Conservation (phyloP, 2,113 vertebrate genomes). For the Xiphophorus couchianus region DNA sequence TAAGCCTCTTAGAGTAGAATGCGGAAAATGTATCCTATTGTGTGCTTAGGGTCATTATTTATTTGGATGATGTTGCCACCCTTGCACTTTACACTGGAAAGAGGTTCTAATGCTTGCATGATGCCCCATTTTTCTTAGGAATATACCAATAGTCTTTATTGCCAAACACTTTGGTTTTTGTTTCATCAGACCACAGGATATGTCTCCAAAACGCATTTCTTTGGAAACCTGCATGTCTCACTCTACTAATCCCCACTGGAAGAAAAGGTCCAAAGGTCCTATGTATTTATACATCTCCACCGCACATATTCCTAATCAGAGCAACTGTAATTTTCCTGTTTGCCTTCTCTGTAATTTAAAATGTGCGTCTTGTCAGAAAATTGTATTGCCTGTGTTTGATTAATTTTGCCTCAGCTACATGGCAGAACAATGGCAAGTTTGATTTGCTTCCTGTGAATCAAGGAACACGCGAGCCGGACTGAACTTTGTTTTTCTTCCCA, state of each 20-base stretch:
- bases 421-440: slow-evolving; percentile 45
- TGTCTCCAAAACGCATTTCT: too few species aligned
- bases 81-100: too few species aligned
- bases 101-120: too few species aligned
- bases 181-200: too few species aligned
- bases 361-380: slow-evolving; percentile 35
- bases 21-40: too few species aligned
- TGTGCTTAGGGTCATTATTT: too few species aligned
- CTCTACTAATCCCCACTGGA: slow-evolving; percentile 15
- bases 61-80: too few species aligned
- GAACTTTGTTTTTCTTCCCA: slow-evolving; percentile 3
- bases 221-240: neutral
- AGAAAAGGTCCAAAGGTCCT: slow-evolving; percentile 5
- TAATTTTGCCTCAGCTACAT: slow-evolving; percentile 44
- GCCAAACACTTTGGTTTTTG: too few species aligned
- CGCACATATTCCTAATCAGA: slow-evolving; percentile 41
- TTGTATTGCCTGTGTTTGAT: slow-evolving; percentile 44
- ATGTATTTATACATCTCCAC: slow-evolving; percentile 9
- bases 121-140: too few species aligned
- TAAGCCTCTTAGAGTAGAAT: too few species aligned
- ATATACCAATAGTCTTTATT: too few species aligned
- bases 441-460: slow-evolving; percentile 28
- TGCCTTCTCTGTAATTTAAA: slow-evolving; percentile 41
- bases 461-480: slow-evolving; percentile 9
- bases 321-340: slow-evolving; percentile 52